Conservation (phyloP, 2,797 vertebrate genomes). For the Chanos chanos region DNA sequence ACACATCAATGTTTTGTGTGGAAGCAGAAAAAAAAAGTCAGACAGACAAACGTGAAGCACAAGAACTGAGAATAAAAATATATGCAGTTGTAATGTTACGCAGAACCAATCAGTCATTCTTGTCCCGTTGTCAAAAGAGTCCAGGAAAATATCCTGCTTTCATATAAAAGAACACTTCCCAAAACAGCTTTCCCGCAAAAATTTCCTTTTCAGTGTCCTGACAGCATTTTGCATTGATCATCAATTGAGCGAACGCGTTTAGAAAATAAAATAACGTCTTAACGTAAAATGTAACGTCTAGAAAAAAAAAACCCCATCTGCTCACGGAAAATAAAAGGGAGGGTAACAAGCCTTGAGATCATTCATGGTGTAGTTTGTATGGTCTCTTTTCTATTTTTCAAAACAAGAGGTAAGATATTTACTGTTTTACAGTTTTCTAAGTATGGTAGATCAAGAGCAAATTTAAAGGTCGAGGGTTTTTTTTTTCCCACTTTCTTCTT, state of each 20-base stretch:
- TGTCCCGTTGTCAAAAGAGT: not conserved
- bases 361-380: slow-evolving; percentile 16
- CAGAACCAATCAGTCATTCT: not conserved
- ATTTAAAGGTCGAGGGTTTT: too few species aligned
- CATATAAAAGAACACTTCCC: not conserved
- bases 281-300: not conserved
- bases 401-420: slow-evolving; percentile 13
- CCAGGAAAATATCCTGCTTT: not conserved
- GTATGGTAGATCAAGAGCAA: not conserved
- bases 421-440: slow-evolving; percentile 3
- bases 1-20: slow-evolving; percentile 17
- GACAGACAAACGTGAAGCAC: slow-evolving; percentile 9
- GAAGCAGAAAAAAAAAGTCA: not conserved
- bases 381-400: slow-evolving; percentile 15
- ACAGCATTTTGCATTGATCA: not conserved
- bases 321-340: not conserved
- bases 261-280: not conserved
- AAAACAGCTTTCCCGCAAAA: too few species aligned
- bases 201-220: too few species aligned
- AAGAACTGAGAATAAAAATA: slow-evolving; percentile 18
- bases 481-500: too few species aligned
- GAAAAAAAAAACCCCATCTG: too few species aligned
- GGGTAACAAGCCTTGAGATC: slow-evolving; percentile 15
- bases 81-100: not conserved
- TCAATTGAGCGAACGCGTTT: not conserved